Base-by-base conservation (phyloP, 2,888 invertebrate species). In the Papilio elwesi region DNA sequence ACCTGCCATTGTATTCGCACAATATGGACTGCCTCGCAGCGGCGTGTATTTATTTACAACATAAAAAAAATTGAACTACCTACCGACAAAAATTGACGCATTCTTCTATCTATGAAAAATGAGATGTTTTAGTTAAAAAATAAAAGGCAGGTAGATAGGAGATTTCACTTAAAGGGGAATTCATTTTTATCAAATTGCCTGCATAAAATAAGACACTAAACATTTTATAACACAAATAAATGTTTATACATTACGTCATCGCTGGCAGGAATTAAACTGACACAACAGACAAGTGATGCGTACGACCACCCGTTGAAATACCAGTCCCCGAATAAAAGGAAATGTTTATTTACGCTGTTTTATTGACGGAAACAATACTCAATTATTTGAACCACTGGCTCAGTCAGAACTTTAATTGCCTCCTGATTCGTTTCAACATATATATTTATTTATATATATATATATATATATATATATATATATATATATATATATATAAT, bases 261-360 rank as follows among this genome's bases (percentile, higher is more conserved):
- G 36, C 49, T 57, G 11, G 57, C 49, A 10, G 36, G 49, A n/a
- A 11, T 48, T 57, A 12, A 47, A 64, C 48, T 64, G 49, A 68
- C 36, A 59, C 59, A 59, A 57, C 59, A 68, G 68, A 15, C 49
- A 12, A 48, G 68, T 49, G 55, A 16, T 36, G 43, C 68, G 68
- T 38, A 12, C 47, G 16, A 49, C 68, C 43, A 52, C 15, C 11
- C 55, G 59, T 68, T 57, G 47, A 36, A 43, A 43, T 53, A 48
- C 43, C 26, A 9, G 63, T 47, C 26, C 12, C 26, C 63, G 9
- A 38, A 63, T 47, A 70, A 64, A 70, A 47, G 53, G 53, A 64
- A 70, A 70, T 52, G 13, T 70, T 70, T 69, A 62, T 62, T 62
- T 62, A 59, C 68, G 68, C 49, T 51, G 49, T 8, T 51, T 68